Evolutionary conservation across 1,140 invertebrate species (phyloP), one percentile per base, ranked within the genome.

Genomic region (Scaptomyza pallida): DNA sequence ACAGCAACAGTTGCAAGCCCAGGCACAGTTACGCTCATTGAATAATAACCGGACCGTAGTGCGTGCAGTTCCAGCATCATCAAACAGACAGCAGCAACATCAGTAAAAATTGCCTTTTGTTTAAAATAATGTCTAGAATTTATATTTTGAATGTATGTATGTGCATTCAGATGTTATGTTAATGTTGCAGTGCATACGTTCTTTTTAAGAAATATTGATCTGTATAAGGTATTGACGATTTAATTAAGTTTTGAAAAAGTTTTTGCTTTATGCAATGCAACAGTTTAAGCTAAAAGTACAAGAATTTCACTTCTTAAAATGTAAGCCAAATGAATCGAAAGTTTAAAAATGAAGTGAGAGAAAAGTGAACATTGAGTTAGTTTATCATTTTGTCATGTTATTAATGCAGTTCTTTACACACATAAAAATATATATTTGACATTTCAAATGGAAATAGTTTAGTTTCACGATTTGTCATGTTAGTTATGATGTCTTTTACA

Each of bases 11-110:
- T 2, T 17, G 6, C 41, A 40, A 9, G 45, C 57, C 0, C 33
- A 64, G 51, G 43, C 62, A 4, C 41, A 47, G 15, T 5, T 52
- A 0, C 61, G 61, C 3, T 12, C 30, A 0, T 1, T 47, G 3
- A 33, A 3, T 6, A 33, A 3, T 6, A 9, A 41, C 4, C 12
- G 41, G 17, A 2, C 16, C 1, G n/a, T 13, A 1, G 15, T 37
- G 35, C 43, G 21, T 8, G 8, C 21, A 12, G 10, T 51, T n/a
- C n/a, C 48, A 8, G 1, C 55, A n/a, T n/a, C n/a, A n/a, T n/a
- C n/a, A 23, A 21, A 41, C 12, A 61, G 17, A 21, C 17, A 47
- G 30, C 17, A 47, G 19, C 12, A 48, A 21, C 17, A 41, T 2
- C 35, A n/a, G 13, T 41, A 41, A 41, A 15, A 9, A 12, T 30